Base-by-base conservation (phyloP, 2,797 vertebrate species). In the Halcyon leucocephala region DNA sequence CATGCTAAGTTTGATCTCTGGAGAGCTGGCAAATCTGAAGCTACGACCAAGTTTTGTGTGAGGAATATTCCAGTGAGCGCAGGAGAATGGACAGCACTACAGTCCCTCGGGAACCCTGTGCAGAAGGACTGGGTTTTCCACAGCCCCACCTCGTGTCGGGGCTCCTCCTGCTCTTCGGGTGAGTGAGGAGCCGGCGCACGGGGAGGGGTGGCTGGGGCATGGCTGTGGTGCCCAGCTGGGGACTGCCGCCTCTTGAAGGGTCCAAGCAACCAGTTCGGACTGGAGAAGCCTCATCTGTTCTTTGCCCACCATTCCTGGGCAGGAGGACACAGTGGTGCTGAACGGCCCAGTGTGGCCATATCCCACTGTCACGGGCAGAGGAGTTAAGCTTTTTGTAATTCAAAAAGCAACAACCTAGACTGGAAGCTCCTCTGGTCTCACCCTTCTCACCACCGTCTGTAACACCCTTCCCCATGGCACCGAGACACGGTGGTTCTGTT, bases 11-110 rank as follows among this genome's bases (percentile, higher is more conserved):
- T 74, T n/a, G 24, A 41, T 42, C 69, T 12, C 19, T 24, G 11
- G 18, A 42, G 29, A 44, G 60, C 11, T 60, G n/a, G 17, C 31
- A 62, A 66, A 73, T 46, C 8, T 41, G 37, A 55, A 65, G 24
- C 20, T 35, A 8, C 3, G 4, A 1, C 8, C 3, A 14, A 14
- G n/a, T 37, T 65, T 11, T 35, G 28, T 25, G 51, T 6, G 33
- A 46, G 76, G 14, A n/a, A 4, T 0, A 0, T 1, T 2, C 28
- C 7, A 14, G 60, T 2, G 67, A 48, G 52, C 1, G 4, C 44
- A 28, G 49, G 46, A 33, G 26, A 1, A 15, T 1, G n/a, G 48
- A 7, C 13, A 13, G 42, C 41, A 11, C 20, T 1, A 2, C 48
- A 61, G 66, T 17, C 2, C 46, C 3, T 2, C 0, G 5, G 44